Conservation (phyloP, 2,797 vertebrate genomes). For the Leuciscus waleckii region DNA sequence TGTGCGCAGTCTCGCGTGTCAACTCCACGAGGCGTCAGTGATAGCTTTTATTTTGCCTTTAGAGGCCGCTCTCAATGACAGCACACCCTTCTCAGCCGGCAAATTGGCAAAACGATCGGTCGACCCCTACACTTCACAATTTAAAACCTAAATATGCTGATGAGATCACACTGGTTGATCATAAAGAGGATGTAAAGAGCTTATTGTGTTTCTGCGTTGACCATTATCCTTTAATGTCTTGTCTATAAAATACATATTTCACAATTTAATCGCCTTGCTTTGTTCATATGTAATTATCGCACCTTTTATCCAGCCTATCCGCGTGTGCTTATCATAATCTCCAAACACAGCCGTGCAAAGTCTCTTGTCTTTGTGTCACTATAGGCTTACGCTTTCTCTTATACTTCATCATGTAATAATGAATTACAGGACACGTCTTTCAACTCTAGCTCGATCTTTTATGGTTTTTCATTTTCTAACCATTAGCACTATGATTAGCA, state of each 20-base stretch:
- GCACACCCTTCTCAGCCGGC: no score
- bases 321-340: not conserved
- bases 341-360: not conserved
- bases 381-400: conserved; percentile 7
- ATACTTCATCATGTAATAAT: conserved; percentile 35
- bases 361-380: conserved; percentile 26
- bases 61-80: no score
- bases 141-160: not conserved
- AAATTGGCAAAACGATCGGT: no score
- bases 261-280: not conserved
- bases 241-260: conserved; percentile 11
- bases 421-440: conserved; percentile 22
- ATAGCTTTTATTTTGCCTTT: no score
- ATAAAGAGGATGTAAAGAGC: not conserved
- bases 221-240: conserved; percentile 14
- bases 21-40: no score
- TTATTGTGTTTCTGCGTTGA: conserved; percentile 6
- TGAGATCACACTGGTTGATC: not conserved
- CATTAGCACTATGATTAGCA: conserved; percentile 36
- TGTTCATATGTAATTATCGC: conserved; percentile 13
- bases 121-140: not conserved
- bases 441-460: conserved; percentile 6
- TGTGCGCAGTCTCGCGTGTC: no score
- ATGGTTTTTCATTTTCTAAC: conserved; percentile 40
- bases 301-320: not conserved